Percentiles rank a stretch among this genome's conserved stretches.
Conservation (phyloP, 2,888 invertebrate species). For the Caenorhabditis wallacei region DNA sequence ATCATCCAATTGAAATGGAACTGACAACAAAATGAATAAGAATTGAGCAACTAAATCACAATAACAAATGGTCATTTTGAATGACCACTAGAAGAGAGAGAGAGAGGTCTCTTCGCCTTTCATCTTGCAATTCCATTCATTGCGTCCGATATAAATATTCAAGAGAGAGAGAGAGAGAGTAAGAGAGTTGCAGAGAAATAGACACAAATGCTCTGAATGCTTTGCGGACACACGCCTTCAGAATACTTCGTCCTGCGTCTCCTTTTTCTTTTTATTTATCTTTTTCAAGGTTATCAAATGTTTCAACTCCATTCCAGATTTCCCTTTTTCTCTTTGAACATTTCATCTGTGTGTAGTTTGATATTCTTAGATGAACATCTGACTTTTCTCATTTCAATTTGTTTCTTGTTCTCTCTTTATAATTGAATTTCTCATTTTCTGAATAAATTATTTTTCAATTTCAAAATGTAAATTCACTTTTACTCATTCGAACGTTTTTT, state of each 20-base stretch:
- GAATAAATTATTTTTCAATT: no score
- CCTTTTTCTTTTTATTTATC: slow-evolving; percentile 14
- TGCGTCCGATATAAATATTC: slow-evolving; percentile 39
- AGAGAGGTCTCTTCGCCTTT: not conserved
- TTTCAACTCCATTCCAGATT: no score
- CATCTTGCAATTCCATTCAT: slow-evolving; percentile 35
- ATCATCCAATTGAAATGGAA: no score
- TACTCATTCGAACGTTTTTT: no score
- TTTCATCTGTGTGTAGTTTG: no score
- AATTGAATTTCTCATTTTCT: no score
- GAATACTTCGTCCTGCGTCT: slow-evolving; percentile 21
- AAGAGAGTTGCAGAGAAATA: slow-evolving; percentile 25
- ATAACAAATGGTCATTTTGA: slow-evolving; percentile 11
- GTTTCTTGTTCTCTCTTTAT: no score
- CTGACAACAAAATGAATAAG: not conserved
- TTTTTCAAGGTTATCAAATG: not conserved
- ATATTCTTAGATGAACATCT: no score
- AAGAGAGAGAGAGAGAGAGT: slow-evolving; percentile 27
- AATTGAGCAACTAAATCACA: slow-evolving; percentile 6
- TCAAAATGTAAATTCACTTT: no score
- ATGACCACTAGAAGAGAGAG: not conserved
- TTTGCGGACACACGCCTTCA: slow-evolving; percentile 25
- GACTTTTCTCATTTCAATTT: no score
- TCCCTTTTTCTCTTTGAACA: no score
- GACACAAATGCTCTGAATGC: slow-evolving; percentile 40